Evolutionary conservation across 2,888 invertebrate genomes (phyloP).

Genomic region (Idaea aversata): DNA sequence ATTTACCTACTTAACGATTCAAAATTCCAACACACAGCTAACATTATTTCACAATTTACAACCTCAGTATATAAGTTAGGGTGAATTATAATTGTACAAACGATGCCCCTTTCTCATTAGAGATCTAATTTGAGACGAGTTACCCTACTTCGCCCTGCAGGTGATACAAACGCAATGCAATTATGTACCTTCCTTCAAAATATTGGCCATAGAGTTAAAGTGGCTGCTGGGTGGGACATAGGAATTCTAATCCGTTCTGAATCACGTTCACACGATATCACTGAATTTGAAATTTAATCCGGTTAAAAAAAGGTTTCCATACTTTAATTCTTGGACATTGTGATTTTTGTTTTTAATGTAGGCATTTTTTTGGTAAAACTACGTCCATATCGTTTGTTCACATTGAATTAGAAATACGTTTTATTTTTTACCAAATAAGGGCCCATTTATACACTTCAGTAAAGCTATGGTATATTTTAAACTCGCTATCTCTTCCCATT

Average conservation of each 20-base stretch:
- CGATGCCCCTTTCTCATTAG: constrained; percentile 70
- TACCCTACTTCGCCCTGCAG: constrained; percentile 56
- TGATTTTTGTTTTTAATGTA: no score
- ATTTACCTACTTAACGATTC: constrained; percentile 20
- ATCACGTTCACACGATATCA: no score
- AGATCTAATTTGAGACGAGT: constrained; percentile 68
- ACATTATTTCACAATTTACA: constrained; percentile 36
- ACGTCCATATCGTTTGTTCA: no score
- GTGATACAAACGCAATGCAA: constrained; percentile 75
- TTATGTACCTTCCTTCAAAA: constrained; percentile 52
- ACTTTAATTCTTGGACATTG: no score
- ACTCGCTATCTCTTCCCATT: no score
- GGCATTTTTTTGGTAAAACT: no score
- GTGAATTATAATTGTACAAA: constrained; percentile 55
- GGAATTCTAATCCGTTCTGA: neutral
- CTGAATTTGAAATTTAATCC: no score
- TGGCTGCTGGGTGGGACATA: constrained; percentile 28
- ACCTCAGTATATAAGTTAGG: constrained; percentile 17
- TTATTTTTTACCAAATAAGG: no score
- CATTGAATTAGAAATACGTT: no score
- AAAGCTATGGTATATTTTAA: no score
- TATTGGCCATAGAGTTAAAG: constrained; percentile 31
- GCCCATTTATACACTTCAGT: no score
- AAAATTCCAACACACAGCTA: neutral
- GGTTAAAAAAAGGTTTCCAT: no score